These are phyloP conservation scores for Sparus aurata DNA, from an alignment of 2,797 vertebrate species.

Conservation along the genomic window DNA sequence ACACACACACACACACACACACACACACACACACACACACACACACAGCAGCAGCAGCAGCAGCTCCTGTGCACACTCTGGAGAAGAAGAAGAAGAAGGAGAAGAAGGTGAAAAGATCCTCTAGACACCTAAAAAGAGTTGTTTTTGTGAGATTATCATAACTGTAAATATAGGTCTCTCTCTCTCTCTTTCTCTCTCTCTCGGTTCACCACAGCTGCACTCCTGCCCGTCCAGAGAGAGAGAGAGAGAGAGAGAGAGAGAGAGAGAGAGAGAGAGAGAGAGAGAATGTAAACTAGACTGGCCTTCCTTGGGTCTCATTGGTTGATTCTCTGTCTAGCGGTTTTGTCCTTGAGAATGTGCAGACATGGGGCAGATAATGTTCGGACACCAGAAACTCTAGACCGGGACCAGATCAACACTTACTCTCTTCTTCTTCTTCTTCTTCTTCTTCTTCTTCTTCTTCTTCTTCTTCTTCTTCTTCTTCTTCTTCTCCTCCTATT, in stretches of 20 bases:
- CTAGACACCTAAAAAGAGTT: conserved; percentile 28
- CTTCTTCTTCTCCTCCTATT: conserved; percentile 48
- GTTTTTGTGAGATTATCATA: conserved; percentile 51
- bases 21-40: neutral
- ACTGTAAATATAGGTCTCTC: conserved; percentile 55
- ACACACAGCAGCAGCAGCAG: conserved; percentile 1
- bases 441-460: conserved; percentile 7
- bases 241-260: conserved; percentile 60
- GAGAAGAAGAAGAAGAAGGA: neutral
- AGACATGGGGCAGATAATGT: conserved; percentile 89
- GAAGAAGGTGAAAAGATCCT: conserved; percentile 20
- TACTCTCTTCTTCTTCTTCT: conserved; percentile 66
- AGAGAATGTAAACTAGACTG: conserved; percentile 75
- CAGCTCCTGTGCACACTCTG: conserved; percentile 13
- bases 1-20: too few relatives aligned
- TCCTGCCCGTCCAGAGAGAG: conserved; percentile 70
- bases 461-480: conserved; percentile 46
- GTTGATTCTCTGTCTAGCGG: conserved; percentile 74
- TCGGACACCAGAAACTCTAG: conserved; percentile 89
- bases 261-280: conserved; percentile 29
- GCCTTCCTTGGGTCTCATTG: conserved; percentile 76
- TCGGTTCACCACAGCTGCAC: conserved; percentile 79
- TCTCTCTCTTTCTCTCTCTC: conserved; percentile 44
- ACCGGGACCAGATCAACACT: conserved; percentile 85
- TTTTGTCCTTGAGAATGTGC: conserved; percentile 90